Conservation (phyloP, 1,140 invertebrate genomes). For the Drosophila repleta region DNA sequence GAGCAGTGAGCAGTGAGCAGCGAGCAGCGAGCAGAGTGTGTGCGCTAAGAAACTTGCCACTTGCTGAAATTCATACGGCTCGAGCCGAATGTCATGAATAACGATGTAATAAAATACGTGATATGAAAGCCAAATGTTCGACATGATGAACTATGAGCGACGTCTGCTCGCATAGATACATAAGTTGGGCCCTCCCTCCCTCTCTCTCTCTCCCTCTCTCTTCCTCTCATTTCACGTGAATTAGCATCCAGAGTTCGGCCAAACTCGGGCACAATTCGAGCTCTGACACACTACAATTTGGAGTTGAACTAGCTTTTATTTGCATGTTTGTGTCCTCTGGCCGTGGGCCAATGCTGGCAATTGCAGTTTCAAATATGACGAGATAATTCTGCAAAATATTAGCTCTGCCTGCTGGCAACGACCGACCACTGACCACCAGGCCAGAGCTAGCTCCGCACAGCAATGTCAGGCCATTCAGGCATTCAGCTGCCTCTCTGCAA, state of each 20-base stretch:
- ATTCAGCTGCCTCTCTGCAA: constrained; percentile 12
- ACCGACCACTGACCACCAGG: constrained; percentile 1
- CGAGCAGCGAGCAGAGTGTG: background rate
- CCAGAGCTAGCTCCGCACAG: constrained; percentile 4
- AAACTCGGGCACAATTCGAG: background rate
- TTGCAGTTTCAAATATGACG: constrained; percentile 54
- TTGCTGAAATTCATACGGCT: constrained; percentile 45
- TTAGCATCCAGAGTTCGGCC: constrained; percentile 57
- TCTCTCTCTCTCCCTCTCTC: background rate
- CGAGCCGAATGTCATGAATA: constrained; percentile 72
- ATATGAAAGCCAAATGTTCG: constrained; percentile 65
- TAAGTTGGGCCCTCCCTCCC: constrained; percentile 1
- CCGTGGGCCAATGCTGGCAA: constrained; percentile 1
- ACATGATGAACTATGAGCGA: constrained; percentile 69
- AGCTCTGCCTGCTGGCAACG: constrained; percentile 41
- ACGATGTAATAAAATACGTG: constrained; percentile 83
- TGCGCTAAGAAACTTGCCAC: constrained; percentile 44
- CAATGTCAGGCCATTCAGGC: background rate
- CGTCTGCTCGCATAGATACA: constrained; percentile 35
- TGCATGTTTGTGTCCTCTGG: constrained; percentile 32
- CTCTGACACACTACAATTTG: constrained; percentile 18
- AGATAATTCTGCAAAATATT: constrained; percentile 68
- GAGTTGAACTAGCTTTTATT: constrained; percentile 42
- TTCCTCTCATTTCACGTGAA: constrained; percentile 57
- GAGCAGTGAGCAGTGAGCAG: too few species aligned